Percentiles rank a stretch among this genome's conserved stretches.
phyloP scores from a whole-genome alignment of 1,140 invertebrate genomes.

The Mercenaria mercenaria region DNA sequence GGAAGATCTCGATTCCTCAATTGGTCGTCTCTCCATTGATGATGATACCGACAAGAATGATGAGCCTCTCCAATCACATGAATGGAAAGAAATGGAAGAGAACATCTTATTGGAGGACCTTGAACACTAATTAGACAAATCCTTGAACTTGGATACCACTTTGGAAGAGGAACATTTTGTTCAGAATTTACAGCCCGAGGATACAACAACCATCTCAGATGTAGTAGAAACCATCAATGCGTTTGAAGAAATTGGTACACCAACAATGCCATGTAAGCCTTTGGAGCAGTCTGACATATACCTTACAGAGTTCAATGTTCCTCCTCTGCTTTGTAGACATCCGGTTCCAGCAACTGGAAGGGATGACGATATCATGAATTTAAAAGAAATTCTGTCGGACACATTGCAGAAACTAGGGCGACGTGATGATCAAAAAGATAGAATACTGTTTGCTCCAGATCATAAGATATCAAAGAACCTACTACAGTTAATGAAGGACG shows the following conservation, averaged over 20 bases:
- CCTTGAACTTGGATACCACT: no score
- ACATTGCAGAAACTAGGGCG: not conserved
- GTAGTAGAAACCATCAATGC: not conserved
- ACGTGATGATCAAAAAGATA: not conserved
- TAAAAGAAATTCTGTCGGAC: constrained; percentile 37
- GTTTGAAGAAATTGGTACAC: not conserved
- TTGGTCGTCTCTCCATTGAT: no score
- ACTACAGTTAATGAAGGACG: not conserved
- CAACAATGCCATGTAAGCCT: not conserved
- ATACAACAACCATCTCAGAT: not conserved
- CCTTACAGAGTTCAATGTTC: not conserved
- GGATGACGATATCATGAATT: constrained; percentile 46
- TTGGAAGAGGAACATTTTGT: no score
- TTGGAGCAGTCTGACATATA: not conserved
- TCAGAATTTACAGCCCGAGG: no score
- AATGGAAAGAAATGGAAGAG: not conserved
- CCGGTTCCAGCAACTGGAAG: constrained; percentile 26
- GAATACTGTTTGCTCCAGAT: constrained; percentile 51
- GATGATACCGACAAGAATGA: no score
- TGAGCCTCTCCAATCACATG: no score
- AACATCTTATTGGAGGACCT: not conserved
- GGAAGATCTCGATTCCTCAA: no score
- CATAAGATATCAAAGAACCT: constrained; percentile 48
- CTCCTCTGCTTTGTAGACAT: constrained; percentile 8
- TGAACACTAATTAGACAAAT: not conserved